Evolutionary conservation across 37 sponge, comb jelly and placozoan genomes (phyloP), one percentile per base, ranked within the genome.

Genomic region (Ianthella basta): DNA sequence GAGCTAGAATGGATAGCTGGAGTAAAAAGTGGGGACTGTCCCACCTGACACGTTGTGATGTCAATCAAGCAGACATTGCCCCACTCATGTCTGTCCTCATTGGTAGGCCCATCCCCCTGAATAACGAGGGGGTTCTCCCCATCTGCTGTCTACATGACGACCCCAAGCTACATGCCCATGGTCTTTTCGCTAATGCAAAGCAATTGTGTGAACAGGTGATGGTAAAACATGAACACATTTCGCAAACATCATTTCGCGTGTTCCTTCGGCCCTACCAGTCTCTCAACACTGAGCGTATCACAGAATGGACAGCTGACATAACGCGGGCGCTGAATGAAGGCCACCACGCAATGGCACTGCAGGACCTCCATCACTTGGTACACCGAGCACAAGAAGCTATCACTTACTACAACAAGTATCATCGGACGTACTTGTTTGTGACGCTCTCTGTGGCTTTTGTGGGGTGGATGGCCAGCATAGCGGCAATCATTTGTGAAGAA

Each of bases 11-110:
- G 16, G 50, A 23, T 25, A 0, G 25, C 2, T 82, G 86, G 70
- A 56, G 94, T 21, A 81, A 91, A 36, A 55, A 55, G 29, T 94
- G 97, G 95, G 64, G 39, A 27, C 86, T 95, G 18, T 81, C 33
- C 15, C 75, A 74, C 14, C 55, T 73, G 34, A 81, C 79, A 41
- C 70, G 92, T 21, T 30, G 81, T 35, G 97, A 96, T 83, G 89
- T 96, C 16, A 79, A 90, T 21, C 94, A 94, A 81, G 94, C 90
- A 0, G 97, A 96, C 64, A 85, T 89, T 50, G 87, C 94, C 0
- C 87, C 94, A 4, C 88, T 96, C 20, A 89, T 93, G 88, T 67
- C 94, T 1, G 83, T 77, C 0, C 81, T 96, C 25, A 72, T 93
- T 75, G 97, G 94, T 35, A 67, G 87, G 14, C 88, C 89, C 27